These are phyloP conservation scores for Saimiri boliviensis DNA, from an alignment of 2,113 vertebrate genomes.

Conservation along the genomic window DNA sequence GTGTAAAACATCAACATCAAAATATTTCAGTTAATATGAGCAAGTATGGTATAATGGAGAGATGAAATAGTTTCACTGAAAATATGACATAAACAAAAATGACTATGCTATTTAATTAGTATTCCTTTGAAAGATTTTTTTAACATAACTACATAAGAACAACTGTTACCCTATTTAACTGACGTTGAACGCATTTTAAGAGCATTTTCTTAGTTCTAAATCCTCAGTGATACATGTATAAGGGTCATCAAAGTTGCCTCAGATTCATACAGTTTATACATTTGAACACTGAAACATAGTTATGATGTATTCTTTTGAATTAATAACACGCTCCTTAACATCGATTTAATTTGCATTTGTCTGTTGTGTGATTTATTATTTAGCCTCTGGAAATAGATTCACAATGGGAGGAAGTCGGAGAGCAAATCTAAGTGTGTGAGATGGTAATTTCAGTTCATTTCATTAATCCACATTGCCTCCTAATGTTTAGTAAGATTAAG, in stretches of 20 bases:
- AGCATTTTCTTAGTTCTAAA: neutral
- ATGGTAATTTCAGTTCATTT: slow-evolving; percentile 18
- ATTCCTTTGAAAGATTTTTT: neutral
- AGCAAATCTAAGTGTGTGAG: neutral
- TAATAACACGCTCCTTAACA: neutral
- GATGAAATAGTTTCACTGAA: neutral
- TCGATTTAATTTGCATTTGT: slow-evolving; percentile 19
- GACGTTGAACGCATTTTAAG: neutral
- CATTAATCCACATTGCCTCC: neutral
- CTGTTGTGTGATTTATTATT: slow-evolving; percentile 16
- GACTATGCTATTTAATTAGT: neutral
- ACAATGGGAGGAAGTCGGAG: neutral
- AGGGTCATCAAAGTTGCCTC: neutral
- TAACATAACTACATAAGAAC: neutral
- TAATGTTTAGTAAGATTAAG: neutral
- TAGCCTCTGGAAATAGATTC: neutral
- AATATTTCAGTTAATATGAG: neutral
- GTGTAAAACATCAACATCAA: neutral
- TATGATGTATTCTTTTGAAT: neutral
- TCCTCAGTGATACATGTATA: neutral
- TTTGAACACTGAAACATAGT: neutral
- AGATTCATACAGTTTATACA: neutral
- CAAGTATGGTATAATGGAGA: neutral
- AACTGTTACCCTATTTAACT: neutral
- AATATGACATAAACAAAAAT: neutral